A percentile compares a stretch with the other conserved stretches of the same genome.
These are phyloP conservation scores for Liasis olivaceus DNA, from an alignment of 2,797 vertebrate species.

Conservation along the genomic window DNA sequence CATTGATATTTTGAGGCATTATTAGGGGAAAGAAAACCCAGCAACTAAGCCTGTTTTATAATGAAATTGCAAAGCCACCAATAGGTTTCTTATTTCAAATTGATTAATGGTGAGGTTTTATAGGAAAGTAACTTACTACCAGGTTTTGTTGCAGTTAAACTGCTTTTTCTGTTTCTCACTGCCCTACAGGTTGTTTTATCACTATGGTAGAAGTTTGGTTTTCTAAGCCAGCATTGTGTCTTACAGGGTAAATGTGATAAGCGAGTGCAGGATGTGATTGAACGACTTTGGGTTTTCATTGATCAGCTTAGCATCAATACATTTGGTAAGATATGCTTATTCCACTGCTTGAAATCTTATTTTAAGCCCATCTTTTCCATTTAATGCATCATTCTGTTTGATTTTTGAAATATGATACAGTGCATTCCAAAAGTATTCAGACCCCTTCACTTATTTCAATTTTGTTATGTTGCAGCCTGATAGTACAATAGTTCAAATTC, in stretches of 20 bases:
- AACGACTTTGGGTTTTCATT: slow-evolving; percentile 98
- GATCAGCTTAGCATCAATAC: slow-evolving; percentile 97
- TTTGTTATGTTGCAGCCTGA: too few relatives aligned
- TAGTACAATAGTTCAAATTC: too few relatives aligned
- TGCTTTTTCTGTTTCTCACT: background rate
- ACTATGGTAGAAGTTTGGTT: background rate
- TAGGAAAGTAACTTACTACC: background rate
- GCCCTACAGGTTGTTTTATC: background rate
- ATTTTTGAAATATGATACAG: background rate
- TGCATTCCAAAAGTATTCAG: too few relatives aligned
- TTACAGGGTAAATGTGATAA: slow-evolving; percentile 96
- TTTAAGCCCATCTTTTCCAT: background rate
- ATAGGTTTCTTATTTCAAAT: background rate
- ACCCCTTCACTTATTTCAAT: too few relatives aligned
- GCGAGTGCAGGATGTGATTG: slow-evolving; percentile 96
- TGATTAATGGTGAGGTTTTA: background rate
- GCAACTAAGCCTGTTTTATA: background rate
- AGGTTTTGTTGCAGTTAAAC: background rate
- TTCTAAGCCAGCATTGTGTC: slow-evolving; percentile 8
- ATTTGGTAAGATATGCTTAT: slow-evolving; percentile 79
- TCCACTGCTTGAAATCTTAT: background rate
- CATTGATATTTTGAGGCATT: background rate
- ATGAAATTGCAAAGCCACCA: background rate
- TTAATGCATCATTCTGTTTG: background rate
- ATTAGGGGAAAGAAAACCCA: background rate